phyloP scores from a whole-genome alignment of 2,888 invertebrate species.

The Meteorus cinctellus region DNA sequence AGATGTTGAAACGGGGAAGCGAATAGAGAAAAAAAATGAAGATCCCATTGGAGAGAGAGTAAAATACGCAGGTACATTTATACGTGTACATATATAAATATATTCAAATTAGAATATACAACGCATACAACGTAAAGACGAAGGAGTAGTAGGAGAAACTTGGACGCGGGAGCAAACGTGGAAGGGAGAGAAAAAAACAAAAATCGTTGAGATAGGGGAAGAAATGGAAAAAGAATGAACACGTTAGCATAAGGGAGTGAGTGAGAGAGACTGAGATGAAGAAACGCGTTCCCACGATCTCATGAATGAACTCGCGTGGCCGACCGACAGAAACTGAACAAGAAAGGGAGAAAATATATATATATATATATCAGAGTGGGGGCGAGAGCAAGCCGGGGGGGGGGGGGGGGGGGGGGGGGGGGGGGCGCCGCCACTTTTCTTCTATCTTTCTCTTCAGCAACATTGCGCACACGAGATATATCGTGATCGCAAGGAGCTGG shows the following conservation, averaged over 20 bases:
- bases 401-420: no score
- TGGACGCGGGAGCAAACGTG: not conserved
- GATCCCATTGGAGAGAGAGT: not conserved
- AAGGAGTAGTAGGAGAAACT: constrained; percentile 23
- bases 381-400: not conserved
- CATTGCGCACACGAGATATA: not conserved
- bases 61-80: not conserved
- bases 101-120: not conserved
- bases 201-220: constrained; percentile 28
- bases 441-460: no score
- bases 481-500: not conserved
- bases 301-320: constrained; percentile 74
- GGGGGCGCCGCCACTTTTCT: no score
- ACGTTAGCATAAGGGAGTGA: constrained; percentile 40
- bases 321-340: constrained; percentile 46
- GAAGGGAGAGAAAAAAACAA: not conserved
- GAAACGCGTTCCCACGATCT: constrained; percentile 72
- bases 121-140: not conserved
- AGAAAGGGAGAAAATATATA: constrained; percentile 49
- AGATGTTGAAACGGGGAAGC: constrained; percentile 13
- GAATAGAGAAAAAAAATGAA: constrained; percentile 30
- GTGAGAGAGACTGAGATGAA: constrained; percentile 62
- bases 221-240: constrained; percentile 42
- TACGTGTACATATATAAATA: not conserved
- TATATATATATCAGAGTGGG: constrained; percentile 22